Percentiles rank a stretch among this genome's conserved stretches.
Evolutionary conservation across 2,888 invertebrate genomes (phyloP).

Genomic region (Himalopsyche anomala): DNA sequence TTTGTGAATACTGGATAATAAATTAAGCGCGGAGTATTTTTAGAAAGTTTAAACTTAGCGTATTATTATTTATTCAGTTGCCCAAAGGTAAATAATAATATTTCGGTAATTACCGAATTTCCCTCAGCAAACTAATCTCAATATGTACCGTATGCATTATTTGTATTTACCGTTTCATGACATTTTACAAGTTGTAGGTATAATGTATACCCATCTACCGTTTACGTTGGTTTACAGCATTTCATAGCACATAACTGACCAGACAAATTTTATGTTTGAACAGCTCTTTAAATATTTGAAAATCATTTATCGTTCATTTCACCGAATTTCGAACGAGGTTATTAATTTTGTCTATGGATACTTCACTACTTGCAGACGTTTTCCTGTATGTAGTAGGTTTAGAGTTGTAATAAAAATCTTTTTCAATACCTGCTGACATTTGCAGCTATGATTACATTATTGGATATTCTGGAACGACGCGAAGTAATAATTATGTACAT

Average conservation of each 20-base stretch:
- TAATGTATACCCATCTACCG: neutral
- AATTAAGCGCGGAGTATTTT: no score
- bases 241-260: neutral
- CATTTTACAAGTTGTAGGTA: neutral
- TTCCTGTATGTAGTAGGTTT: neutral
- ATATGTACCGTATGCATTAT: neutral
- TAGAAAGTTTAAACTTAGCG: no score
- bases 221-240: neutral
- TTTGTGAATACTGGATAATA: no score
- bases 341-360: neutral
- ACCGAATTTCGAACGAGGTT: slow-evolving; percentile 9
- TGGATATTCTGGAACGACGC: no score
- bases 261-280: neutral
- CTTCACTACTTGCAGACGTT: neutral
- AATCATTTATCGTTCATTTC: slow-evolving; percentile 21
- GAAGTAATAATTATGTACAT: no score
- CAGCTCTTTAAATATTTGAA: slow-evolving; percentile 31
- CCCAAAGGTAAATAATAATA: neutral
- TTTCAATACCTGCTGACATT: no score
- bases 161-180: slow-evolving; percentile 18
- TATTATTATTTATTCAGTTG: slow-evolving; percentile 2
- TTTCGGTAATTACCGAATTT: slow-evolving; percentile 29
- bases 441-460: no score
- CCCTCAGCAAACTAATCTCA: neutral
- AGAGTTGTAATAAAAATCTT: no score